Evolutionary conservation across 2,888 invertebrate genomes (phyloP), one percentile per base, ranked within the genome.

Genomic region (Andrena minutula): DNA sequence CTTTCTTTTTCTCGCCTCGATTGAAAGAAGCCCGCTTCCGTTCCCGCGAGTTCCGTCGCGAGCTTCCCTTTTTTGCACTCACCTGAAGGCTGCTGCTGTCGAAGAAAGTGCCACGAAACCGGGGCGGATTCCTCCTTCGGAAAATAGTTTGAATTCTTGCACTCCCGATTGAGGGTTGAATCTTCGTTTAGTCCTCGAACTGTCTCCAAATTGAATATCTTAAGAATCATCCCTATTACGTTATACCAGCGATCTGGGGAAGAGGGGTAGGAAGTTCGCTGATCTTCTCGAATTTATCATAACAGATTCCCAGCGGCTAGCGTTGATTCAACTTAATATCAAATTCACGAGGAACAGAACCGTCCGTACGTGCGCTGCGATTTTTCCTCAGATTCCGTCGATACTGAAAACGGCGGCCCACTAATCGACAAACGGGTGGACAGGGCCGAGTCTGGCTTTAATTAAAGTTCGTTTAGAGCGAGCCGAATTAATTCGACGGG

Each of bases 381-480:
- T 47, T 70, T 58, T 70, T 58, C 12, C n/a, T 28, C 6, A 28
- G 58, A 20, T n/a, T 60, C 58, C 60, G 10, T 28, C 28, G 28
- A 51, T 26, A 51, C 7, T 23, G 47, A 20, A 35, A 63, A 35
- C 26, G 7, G 20, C 3, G 28, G 51, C 23, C 8, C 23, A 41
- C 47, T 26, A 47, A 74, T 35, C 51, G 23, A 51, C 41, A 41
- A 35, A 41, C 51, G 53, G 26, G 28, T 16, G 16, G 30, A 30
- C 35, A 35, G 56, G 47, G 53, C 49, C 58, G 58, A 28, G 58
- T 3, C 16, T 58, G 51, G 47, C 10, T 74, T 79, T 81, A 81
- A 79, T 81, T 74, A 79, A 81, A 81, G 80, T 79, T 79, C 80
- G 58, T 72, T 81, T 81, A 74, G 69, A 73, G 73, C 64, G 73